Percentiles rank a stretch among this genome's conserved stretches.
Conservation (phyloP, 2,113 vertebrate species). For the Anser brachyrhynchus region DNA sequence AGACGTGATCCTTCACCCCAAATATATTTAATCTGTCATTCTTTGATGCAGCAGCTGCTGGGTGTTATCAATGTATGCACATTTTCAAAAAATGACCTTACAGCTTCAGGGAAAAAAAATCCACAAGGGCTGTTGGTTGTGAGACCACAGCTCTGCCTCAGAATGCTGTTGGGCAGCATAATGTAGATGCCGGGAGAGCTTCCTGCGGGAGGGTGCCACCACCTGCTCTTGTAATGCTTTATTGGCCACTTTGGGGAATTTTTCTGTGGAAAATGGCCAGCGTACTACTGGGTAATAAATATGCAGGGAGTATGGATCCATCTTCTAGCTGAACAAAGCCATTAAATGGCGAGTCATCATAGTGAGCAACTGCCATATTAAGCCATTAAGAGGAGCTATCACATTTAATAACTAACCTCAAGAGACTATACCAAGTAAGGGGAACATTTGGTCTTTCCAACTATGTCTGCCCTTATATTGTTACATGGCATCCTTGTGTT, state of each 20-base stretch:
- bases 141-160: not conserved
- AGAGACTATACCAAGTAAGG: not conserved
- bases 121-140: not conserved
- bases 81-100: not conserved
- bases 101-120: not conserved
- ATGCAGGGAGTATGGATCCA: not conserved
- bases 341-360: not conserved
- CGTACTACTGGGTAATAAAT: not conserved
- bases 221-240: not conserved
- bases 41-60: not conserved
- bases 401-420: not conserved
- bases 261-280: not conserved
- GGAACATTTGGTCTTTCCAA: not conserved
- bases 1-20: not conserved
- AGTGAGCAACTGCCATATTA: not conserved
- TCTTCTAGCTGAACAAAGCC: not conserved
- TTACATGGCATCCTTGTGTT: not conserved
- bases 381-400: not conserved
- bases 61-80: not conserved
- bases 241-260: not conserved
- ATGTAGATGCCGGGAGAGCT: not conserved
- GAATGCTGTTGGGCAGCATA: not conserved
- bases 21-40: not conserved
- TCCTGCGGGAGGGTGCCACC: not conserved
- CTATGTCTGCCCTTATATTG: not conserved